Base-by-base conservation (phyloP, 2,113 vertebrate genomes). In the Silurus glanis region DNA sequence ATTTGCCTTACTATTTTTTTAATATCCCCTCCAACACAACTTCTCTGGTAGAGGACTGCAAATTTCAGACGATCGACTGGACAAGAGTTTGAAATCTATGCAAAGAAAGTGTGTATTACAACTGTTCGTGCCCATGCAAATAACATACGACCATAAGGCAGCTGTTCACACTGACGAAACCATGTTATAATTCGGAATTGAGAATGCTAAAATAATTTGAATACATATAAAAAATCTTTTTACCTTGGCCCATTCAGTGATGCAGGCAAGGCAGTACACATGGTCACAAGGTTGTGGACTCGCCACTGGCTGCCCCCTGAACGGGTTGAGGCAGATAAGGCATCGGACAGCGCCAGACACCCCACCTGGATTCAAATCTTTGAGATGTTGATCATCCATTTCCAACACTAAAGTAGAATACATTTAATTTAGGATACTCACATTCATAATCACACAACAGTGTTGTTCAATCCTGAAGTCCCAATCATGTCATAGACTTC, bases 231-330 rank as follows among this genome's bases (percentile, higher is more conserved):
- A 28, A 37, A 45, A 51, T 10, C 55, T 1, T 37, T 37, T 91
- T 88, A 93, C 93, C 91, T 91, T 88, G 13, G 91, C 91, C 92
- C 92, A 94, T 19, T 91, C 90, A 4, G 92, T 87, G 21, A 94
- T 90, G 84, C 92, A 94, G 0, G 89, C 9, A 4, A 93, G 88
- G 14, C 92, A 93, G 3, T 92, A 93, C 0, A 89, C 74, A 9
- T 94, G 93, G 17, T 81, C 87, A 83, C 93, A 94, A 59, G 9
- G 88, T 1, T 91, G 74, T 61, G 90, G 85, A 81, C 86, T 91
- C 9, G n/a, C 92, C 51, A 93, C 87, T 0, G 67, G 17, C 47
- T 92, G 92, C 0, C 84, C 64, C 0, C 80, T 83, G 82, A 93
- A 91, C 0, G 51, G 13, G 55, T 87, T 88, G 45, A 94, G 84